Evolutionary conservation across 2,113 vertebrate species (phyloP).

Genomic region (Triplophysa dalaica): DNA sequence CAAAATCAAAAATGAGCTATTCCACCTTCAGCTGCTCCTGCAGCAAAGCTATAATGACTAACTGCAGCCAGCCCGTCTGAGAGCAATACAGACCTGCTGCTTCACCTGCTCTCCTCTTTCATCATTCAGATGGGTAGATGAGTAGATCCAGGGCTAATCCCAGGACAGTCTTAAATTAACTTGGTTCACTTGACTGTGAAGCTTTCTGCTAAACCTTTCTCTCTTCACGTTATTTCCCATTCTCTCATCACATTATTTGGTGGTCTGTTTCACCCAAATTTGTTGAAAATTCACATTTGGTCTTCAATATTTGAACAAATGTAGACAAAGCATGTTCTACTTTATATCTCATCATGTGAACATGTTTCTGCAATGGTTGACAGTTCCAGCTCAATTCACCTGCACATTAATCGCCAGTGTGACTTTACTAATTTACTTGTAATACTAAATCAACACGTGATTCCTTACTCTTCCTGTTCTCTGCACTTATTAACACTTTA

Average conservation of each 20-base stretch:
- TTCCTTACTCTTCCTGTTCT: neutral
- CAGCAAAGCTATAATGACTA: conserved; percentile 65
- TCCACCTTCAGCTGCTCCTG: conserved; percentile 57
- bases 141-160: conserved; percentile 63
- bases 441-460: neutral
- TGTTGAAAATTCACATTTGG: too few relatives aligned
- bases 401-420: too few relatives aligned
- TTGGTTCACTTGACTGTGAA: conserved; percentile 61
- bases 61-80: conserved; percentile 26
- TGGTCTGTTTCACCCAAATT: too few relatives aligned
- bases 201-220: conserved; percentile 48
- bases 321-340: too few relatives aligned
- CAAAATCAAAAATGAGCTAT: conserved; percentile 72
- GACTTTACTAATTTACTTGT: neutral
- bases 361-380: too few relatives aligned
- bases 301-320: too few relatives aligned
- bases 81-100: conserved; percentile 20
- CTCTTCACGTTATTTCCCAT: neutral
- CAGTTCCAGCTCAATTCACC: too few relatives aligned
- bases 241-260: too few relatives aligned
- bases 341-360: too few relatives aligned
- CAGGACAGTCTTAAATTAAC: conserved; percentile 65
- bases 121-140: conserved; percentile 25
- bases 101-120: conserved; percentile 41
- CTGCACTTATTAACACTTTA: neutral